Evolutionary conservation across 2,113 vertebrate genomes (phyloP).

Genomic region (Eurypyga helias): DNA sequence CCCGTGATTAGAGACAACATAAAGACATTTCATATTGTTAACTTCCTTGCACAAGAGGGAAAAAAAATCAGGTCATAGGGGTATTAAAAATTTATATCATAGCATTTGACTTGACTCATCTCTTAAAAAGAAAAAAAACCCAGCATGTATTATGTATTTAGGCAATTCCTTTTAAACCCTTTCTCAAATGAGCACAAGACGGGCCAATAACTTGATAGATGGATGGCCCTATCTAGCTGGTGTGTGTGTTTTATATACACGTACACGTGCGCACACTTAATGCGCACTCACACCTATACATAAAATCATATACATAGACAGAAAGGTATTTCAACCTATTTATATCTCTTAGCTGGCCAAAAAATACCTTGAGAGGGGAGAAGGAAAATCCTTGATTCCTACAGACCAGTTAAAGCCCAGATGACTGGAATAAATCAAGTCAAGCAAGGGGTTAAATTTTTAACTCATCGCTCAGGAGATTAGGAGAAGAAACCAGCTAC

Average conservation of each 20-base stretch:
- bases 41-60: background rate
- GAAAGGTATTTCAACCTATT: slow-evolving; percentile 33
- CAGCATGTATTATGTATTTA: slow-evolving; percentile 43
- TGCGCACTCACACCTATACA: background rate
- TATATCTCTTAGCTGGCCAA: background rate
- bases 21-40: slow-evolving; percentile 36
- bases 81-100: slow-evolving; percentile 17
- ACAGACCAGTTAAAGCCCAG: rapidly evolving
- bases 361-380: background rate
- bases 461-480: background rate
- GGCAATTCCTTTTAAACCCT: slow-evolving; percentile 23
- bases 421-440: background rate
- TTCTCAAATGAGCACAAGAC: background rate
- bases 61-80: slow-evolving; percentile 30
- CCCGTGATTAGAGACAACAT: slow-evolving; percentile 18
- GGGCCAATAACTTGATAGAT: background rate
- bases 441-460: background rate
- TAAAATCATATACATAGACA: background rate
- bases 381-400: background rate
- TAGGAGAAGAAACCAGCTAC: background rate
- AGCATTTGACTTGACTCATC: slow-evolving; percentile 35
- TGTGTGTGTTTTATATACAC: background rate
- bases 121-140: slow-evolving; percentile 34
- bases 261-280: background rate
- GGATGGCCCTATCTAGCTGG: background rate